These are phyloP conservation scores for Sula dactylatra DNA, from an alignment of 2,113 vertebrate species.

Conservation along the genomic window DNA sequence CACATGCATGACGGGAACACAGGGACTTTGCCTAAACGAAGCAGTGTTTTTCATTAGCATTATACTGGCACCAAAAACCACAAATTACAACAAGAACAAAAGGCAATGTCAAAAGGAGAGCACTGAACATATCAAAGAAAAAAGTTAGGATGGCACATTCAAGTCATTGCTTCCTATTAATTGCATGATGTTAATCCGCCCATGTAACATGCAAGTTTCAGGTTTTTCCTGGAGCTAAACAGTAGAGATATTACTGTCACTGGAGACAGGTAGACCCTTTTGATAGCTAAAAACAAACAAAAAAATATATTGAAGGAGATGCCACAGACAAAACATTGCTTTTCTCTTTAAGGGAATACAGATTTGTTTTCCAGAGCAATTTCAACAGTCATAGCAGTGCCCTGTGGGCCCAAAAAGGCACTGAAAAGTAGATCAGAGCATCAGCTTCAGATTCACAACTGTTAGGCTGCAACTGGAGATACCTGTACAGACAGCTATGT, in stretches of 20 bases:
- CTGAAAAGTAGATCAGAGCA: neutral
- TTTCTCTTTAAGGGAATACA: neutral
- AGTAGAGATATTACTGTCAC: neutral
- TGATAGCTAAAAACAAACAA: neutral
- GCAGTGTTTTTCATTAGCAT: slow-evolving; percentile 29
- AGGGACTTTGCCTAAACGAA: neutral
- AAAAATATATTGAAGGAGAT: neutral
- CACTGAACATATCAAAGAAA: neutral
- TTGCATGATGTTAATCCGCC: neutral
- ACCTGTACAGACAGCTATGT: neutral
- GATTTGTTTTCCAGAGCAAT: neutral
- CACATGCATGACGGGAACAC: slow-evolving; percentile 17
- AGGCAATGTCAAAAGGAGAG: slow-evolving; percentile 24
- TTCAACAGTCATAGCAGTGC: neutral
- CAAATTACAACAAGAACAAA: slow-evolving; percentile 37
- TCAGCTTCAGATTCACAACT: neutral
- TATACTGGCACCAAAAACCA: neutral
- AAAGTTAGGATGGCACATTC: neutral
- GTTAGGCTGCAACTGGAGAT: neutral
- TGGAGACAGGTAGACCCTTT: neutral
- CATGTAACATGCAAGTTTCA: neutral
- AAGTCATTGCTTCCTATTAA: neutral
- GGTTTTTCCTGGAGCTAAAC: neutral
- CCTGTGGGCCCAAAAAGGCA: neutral
- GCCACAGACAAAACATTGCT: neutral